These are phyloP conservation scores for Tanytarsus gracilentus DNA, from an alignment of 2,888 invertebrate species.

Conservation along the genomic window DNA sequence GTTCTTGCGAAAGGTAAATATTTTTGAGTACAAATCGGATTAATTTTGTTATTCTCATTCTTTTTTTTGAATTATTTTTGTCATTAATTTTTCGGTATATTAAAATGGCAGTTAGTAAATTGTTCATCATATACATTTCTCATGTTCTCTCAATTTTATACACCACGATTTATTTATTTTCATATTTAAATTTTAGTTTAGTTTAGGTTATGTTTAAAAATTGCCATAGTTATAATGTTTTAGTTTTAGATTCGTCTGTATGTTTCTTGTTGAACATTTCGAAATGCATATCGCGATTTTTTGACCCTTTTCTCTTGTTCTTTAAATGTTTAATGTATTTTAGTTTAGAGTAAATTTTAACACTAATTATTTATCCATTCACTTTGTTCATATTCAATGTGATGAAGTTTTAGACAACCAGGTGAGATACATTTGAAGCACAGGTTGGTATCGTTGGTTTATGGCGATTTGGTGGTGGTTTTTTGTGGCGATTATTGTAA, in stretches of 20 bases:
- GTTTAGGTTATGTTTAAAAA: constrained; percentile 12
- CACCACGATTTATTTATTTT: constrained; percentile 4
- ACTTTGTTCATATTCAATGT: neutral
- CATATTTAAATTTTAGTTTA: neutral
- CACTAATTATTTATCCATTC: neutral
- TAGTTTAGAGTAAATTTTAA: neutral
- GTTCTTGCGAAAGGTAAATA: too few species aligned
- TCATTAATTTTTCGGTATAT: neutral
- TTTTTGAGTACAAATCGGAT: too few species aligned
- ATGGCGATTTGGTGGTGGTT: constrained; percentile 45
- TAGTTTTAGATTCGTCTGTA: constrained; percentile 1
- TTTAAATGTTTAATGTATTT: neutral
- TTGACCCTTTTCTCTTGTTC: neutral
- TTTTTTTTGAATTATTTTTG: neutral
- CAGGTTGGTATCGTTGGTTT: constrained; percentile 65
- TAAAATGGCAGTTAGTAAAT: constrained; percentile 21
- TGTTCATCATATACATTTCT: constrained; percentile 20
- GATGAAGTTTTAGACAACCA: constrained; percentile 56
- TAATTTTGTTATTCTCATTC: too few species aligned
- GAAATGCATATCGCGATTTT: constrained; percentile 13
- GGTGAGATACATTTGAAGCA: constrained; percentile 70
- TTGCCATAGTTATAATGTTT: constrained; percentile 25
- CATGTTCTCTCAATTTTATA: constrained; percentile 10
- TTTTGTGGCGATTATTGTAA: constrained; percentile 16
- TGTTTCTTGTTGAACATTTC: constrained; percentile 12